These are phyloP conservation scores for Alexandromys oeconomus DNA, from an alignment of 2,797 vertebrate genomes.

Conservation along the genomic window DNA sequence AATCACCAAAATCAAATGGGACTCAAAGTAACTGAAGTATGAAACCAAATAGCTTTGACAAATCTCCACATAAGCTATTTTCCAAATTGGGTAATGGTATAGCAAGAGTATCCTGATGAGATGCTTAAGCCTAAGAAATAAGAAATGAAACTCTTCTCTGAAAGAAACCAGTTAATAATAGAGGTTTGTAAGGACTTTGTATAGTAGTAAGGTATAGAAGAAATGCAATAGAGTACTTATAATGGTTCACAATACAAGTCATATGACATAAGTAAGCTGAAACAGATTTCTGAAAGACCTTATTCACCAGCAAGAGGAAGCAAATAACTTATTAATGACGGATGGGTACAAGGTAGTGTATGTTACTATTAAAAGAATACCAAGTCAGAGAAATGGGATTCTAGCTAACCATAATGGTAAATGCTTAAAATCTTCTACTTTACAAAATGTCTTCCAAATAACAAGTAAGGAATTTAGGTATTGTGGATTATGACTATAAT, in stretches of 20 bases:
- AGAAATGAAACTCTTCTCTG: background rate
- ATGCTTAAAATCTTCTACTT: background rate
- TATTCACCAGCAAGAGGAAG: background rate
- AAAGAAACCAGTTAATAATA: background rate
- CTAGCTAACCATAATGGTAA: background rate
- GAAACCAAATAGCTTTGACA: conserved; percentile 1
- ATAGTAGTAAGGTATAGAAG: background rate
- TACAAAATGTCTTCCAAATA: background rate
- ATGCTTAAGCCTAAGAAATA: background rate
- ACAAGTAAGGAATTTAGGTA: background rate
- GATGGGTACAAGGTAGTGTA: background rate
- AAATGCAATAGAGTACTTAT: background rate
- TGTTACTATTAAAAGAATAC: background rate
- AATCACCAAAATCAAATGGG: conserved; percentile 13
- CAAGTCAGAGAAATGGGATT: background rate
- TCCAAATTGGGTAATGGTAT: background rate
- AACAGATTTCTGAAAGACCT: conserved; percentile 17
- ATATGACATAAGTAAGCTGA: background rate
- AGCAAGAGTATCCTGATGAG: background rate
- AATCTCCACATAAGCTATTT: conserved; percentile 45
- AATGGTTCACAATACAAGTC: background rate
- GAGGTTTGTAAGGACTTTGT: background rate
- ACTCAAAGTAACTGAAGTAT: conserved; percentile 36
- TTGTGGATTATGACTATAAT: background rate
- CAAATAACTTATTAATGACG: background rate